Percentiles rank a stretch among this genome's conserved stretches.
Evolutionary conservation across 2,888 invertebrate species (phyloP).

Genomic region (Aleiodes alternator): DNA sequence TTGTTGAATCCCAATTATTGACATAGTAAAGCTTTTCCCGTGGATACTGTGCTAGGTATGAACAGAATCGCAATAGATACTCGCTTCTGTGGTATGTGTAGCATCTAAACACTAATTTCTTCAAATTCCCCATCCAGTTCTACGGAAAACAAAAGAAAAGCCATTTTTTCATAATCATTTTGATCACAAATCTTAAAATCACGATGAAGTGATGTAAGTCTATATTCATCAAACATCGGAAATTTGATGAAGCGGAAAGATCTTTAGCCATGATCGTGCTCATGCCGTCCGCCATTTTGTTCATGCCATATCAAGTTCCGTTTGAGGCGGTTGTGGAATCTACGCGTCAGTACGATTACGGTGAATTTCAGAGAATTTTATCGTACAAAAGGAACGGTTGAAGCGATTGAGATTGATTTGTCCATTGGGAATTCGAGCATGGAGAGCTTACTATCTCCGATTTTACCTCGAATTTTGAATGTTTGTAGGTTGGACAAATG

Average conservation of each 20-base stretch:
- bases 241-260: slow-evolving; percentile 1
- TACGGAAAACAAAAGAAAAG: slow-evolving; percentile 54
- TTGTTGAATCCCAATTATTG: slow-evolving; percentile 85
- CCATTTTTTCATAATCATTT: background rate
- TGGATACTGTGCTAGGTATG: slow-evolving; percentile 82
- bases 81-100: slow-evolving; percentile 85
- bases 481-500: too few relatives aligned
- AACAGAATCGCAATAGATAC: slow-evolving; percentile 83
- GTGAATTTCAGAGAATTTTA: background rate
- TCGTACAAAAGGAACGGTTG: too few relatives aligned
- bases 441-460: too few relatives aligned
- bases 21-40: slow-evolving; percentile 82
- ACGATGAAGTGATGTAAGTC: background rate
- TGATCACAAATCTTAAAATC: background rate
- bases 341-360: background rate
- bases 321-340: background rate
- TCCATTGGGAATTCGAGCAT: too few relatives aligned
- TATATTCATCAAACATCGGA: background rate
- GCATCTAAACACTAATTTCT: slow-evolving; percentile 82
- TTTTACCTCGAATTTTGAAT: too few relatives aligned
- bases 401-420: too few relatives aligned
- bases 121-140: slow-evolving; percentile 81
- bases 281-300: slow-evolving; percentile 37
- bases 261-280: slow-evolving; percentile 1
- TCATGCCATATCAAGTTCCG: background rate